Evolutionary conservation across 2,888 invertebrate species (phyloP).

Genomic region (Zele albiditarsus): DNA sequence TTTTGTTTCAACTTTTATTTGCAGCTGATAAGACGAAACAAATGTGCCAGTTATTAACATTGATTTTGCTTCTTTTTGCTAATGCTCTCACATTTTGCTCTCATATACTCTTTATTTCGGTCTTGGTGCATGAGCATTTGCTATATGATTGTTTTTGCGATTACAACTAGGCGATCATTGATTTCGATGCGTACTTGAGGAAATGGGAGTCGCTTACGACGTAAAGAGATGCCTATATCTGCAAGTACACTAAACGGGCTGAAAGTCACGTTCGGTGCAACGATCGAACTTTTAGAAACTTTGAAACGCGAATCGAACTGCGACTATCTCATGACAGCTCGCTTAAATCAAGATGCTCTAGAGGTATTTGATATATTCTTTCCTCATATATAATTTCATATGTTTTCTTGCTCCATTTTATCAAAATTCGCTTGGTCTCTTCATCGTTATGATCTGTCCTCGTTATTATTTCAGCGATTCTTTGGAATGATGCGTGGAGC

Average conservation of each 20-base stretch:
- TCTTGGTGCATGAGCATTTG: too few relatives aligned
- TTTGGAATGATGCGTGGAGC: constrained; percentile 48
- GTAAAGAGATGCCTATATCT: constrained; percentile 37
- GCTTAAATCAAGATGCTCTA: constrained; percentile 44
- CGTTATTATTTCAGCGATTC: constrained; percentile 48
- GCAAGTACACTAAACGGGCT: constrained; percentile 36
- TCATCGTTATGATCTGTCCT: constrained; percentile 1
- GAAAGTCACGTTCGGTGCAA: constrained; percentile 43
- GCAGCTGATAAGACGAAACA: too few relatives aligned
- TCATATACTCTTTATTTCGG: too few relatives aligned
- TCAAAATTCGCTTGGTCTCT: neutral
- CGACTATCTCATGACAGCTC: constrained; percentile 43
- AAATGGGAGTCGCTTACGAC: neutral
- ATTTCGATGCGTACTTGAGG: too few relatives aligned
- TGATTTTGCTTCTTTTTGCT: too few relatives aligned
- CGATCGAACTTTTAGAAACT: constrained; percentile 40
- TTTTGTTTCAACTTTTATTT: too few relatives aligned
- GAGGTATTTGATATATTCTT: constrained; percentile 30
- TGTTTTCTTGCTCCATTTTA: neutral
- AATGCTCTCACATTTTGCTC: too few relatives aligned
- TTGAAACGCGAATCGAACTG: constrained; percentile 23
- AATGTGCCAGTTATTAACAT: too few relatives aligned
- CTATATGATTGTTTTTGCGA: too few relatives aligned
- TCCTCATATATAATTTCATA: neutral
- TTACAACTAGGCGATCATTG: too few relatives aligned